phyloP scores from a whole-genome alignment of 2,113 vertebrate genomes.

The Menura novaehollandiae region DNA sequence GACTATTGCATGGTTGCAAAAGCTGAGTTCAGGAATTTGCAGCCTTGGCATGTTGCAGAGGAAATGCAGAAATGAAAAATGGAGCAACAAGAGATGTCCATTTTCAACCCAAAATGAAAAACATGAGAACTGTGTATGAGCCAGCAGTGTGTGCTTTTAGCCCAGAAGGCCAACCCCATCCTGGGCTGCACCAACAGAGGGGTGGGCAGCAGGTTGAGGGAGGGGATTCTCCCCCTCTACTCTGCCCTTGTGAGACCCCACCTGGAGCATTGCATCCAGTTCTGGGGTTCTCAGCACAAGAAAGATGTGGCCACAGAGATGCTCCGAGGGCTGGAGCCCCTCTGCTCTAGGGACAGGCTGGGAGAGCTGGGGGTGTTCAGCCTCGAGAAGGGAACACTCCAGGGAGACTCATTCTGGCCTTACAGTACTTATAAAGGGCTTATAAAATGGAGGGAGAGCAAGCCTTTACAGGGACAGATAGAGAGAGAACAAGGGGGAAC shows the following conservation, averaged over 20 bases:
- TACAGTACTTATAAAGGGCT: not conserved
- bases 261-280: not conserved
- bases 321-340: not conserved
- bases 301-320: not conserved
- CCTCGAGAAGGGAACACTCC: not conserved
- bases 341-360: not conserved
- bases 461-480: not conserved
- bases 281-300: not conserved
- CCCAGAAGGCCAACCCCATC: not conserved
- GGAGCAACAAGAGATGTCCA: not conserved
- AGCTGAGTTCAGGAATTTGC: not conserved
- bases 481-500: not conserved
- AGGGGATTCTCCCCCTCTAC: not conserved
- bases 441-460: not conserved
- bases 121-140: not conserved
- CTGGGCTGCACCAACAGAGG: not conserved
- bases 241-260: not conserved
- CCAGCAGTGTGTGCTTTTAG: not conserved
- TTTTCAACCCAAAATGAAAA: not conserved
- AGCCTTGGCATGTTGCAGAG: not conserved
- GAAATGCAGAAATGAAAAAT: not conserved
- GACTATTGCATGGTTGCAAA: not conserved
- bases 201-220: not conserved
- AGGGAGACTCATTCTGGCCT: rapidly evolving
- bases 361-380: not conserved